These are phyloP conservation scores for Bombus sibiricus DNA, from an alignment of 1,140 invertebrate genomes.

Conservation along the genomic window DNA sequence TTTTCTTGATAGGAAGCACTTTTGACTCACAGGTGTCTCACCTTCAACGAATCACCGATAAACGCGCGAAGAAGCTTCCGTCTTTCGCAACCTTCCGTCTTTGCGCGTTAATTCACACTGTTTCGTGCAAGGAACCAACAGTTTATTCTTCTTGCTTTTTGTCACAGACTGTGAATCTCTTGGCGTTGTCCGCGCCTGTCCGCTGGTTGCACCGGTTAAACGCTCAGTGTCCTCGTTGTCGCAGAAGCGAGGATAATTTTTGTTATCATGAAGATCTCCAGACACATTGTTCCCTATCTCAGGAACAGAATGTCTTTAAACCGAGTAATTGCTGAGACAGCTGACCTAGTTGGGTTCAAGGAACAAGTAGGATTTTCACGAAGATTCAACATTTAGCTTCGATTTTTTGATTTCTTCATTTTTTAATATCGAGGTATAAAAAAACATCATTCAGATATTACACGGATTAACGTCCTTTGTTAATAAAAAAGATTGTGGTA, in stretches of 20 bases:
- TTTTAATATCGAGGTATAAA: neutral
- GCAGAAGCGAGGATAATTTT: neutral
- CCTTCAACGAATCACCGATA: neutral
- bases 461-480: no score
- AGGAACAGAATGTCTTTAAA: neutral
- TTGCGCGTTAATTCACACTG: neutral
- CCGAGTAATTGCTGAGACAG: neutral
- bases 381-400: neutral
- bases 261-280: neutral
- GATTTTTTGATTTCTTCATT: neutral
- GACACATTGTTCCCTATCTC: neutral
- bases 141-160: neutral
- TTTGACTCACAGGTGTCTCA: neutral
- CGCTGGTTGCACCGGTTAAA: neutral
- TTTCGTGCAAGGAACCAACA: neutral
- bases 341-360: neutral
- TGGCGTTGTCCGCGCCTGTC: neutral
- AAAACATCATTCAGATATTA: neutral
- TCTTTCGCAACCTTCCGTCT: constrained; percentile 7
- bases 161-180: neutral
- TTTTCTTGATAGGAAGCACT: neutral
- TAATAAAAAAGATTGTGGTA: no score
- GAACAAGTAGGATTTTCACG: neutral
- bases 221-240: neutral
- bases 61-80: neutral